phyloP scores from a whole-genome alignment of 2,797 vertebrate genomes.

The Artibeus jamaicensis region DNA sequence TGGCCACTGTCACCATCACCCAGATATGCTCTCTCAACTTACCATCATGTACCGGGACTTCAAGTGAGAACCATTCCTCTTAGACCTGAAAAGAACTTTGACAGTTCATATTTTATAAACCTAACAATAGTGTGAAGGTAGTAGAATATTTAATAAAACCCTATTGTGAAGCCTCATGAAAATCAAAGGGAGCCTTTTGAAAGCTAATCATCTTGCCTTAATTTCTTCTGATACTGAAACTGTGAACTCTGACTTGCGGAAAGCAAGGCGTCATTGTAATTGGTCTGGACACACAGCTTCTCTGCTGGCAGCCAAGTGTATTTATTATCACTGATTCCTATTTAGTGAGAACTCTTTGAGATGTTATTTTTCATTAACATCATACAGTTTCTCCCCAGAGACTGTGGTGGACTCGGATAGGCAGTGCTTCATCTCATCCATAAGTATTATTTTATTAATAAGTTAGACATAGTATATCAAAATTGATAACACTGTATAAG shows the following conservation, averaged over 20 bases:
- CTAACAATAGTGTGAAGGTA: neutral
- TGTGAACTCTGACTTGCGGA: neutral
- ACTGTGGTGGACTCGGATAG: neutral
- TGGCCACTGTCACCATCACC: neutral
- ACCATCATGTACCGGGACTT: neutral
- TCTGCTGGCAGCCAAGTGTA: neutral
- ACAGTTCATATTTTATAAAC: neutral
- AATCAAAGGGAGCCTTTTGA: neutral
- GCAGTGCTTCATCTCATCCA: neutral
- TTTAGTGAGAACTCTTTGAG: neutral
- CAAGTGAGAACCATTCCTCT: neutral
- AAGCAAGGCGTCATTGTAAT: neutral
- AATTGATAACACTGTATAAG: neutral
- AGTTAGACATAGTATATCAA: neutral
- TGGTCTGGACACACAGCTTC: neutral
- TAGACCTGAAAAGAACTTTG: neutral
- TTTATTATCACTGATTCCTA: neutral
- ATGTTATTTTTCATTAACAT: neutral
- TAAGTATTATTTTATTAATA: neutral
- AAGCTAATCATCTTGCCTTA: neutral
- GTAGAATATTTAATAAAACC: neutral
- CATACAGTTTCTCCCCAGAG: neutral
- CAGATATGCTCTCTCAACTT: neutral
- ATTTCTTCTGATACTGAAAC: neutral
- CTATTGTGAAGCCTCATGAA: neutral